Percentiles rank a stretch among this genome's conserved stretches.
phyloP scores from a whole-genome alignment of 2,797 vertebrate genomes.

The Coracias cyanogaster region DNA sequence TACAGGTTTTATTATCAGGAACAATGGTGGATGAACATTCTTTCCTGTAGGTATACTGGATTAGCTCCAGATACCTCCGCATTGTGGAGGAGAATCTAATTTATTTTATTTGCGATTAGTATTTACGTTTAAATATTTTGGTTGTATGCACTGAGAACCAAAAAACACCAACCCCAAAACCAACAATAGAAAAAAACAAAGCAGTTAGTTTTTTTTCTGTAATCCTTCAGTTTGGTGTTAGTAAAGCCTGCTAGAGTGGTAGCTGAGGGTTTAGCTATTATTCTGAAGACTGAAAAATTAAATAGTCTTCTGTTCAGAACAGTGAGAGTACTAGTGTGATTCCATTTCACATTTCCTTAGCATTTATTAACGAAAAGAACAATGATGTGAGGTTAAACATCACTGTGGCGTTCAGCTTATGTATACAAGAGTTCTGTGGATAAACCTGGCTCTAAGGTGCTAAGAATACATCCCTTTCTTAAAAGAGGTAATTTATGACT shows the following conservation, averaged over 20 bases:
- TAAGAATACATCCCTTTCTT: slow-evolving; percentile 27
- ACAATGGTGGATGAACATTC: neutral
- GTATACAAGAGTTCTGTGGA: slow-evolving; percentile 21
- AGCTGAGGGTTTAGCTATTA: neutral
- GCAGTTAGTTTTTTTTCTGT: neutral
- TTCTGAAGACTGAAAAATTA: neutral
- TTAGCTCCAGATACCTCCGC: neutral
- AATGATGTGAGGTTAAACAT: neutral
- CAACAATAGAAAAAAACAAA: neutral
- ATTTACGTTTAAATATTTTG: neutral
- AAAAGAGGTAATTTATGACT: slow-evolving; percentile 53
- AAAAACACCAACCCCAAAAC: neutral
- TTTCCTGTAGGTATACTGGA: neutral
- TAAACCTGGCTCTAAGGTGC: slow-evolving; percentile 34
- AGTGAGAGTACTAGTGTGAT: neutral
- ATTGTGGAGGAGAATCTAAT: neutral
- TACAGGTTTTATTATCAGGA: neutral
- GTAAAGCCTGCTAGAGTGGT: neutral
- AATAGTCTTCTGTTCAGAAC: neutral
- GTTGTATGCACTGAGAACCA: neutral
- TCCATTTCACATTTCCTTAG: neutral
- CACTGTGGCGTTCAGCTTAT: slow-evolving; percentile 28
- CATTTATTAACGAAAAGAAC: neutral
- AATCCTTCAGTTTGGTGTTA: neutral
- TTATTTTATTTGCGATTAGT: neutral